phyloP scores from a whole-genome alignment of 2,888 invertebrate species.

The Ophonus ardosiacus region DNA sequence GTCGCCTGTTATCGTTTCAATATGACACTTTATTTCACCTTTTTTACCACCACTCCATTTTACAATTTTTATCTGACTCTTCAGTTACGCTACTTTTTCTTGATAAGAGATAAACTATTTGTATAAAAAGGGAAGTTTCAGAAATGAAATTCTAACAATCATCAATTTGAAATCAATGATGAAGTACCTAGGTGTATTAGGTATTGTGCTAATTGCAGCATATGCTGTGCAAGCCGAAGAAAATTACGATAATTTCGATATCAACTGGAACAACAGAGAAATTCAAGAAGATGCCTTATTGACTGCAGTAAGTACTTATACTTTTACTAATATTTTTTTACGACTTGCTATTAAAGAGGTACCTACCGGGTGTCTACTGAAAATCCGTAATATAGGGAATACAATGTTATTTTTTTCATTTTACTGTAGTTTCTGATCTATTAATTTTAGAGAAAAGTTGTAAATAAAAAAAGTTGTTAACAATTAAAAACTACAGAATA shows the following conservation, averaged over 20 bases:
- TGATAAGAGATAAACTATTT: not conserved
- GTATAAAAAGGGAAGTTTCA: not conserved
- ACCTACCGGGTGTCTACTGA: too few species aligned
- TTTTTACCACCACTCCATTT: not conserved
- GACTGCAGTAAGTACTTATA: conserved; percentile 7
- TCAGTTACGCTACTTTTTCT: not conserved
- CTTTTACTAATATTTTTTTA: not conserved
- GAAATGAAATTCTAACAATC: not conserved
- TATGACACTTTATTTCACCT: too few species aligned
- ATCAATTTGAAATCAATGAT: not conserved
- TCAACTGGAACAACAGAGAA: not conserved
- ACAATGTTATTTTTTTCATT: too few species aligned
- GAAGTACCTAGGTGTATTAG: not conserved
- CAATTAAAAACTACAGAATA: too few species aligned
- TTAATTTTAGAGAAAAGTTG: too few species aligned
- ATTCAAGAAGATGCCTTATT: conserved; percentile 22
- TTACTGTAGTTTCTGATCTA: too few species aligned
- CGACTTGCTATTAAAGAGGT: too few species aligned
- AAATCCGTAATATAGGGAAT: too few species aligned
- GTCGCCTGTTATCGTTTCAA: too few species aligned
- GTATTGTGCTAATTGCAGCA: not conserved
- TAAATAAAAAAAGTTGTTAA: too few species aligned
- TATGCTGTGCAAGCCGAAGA: not conserved
- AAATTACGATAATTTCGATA: not conserved
- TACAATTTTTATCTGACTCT: not conserved